Conservation (phyloP, 2,113 vertebrate genomes). For the Xerus inauris region DNA sequence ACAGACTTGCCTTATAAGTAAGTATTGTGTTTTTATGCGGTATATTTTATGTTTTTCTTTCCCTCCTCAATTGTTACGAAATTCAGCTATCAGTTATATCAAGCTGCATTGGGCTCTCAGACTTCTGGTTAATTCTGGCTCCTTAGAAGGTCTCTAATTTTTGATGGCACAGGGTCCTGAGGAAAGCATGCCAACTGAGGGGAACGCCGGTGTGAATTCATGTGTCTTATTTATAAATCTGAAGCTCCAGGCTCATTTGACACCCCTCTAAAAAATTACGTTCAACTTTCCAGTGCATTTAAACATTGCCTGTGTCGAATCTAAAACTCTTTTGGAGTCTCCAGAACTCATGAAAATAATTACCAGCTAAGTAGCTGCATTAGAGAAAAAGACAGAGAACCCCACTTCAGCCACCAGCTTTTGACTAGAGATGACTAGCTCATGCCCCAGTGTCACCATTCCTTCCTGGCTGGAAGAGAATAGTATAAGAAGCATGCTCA, state of each 20-base stretch:
- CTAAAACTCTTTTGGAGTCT: rapidly evolving
- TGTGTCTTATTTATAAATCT: constrained; percentile 45
- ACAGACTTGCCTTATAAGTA: constrained; percentile 86
- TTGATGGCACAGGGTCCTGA: not conserved
- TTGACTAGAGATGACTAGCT: not conserved
- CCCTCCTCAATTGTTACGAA: constrained; percentile 75
- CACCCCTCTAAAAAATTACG: rapidly evolving
- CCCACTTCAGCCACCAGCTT: not conserved
- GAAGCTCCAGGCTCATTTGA: constrained; percentile 72
- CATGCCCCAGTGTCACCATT: not conserved
- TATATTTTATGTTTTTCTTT: constrained; percentile 68
- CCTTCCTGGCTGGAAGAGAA: not conserved
- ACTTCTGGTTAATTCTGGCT: constrained; percentile 66
- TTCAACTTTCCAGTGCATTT: not conserved
- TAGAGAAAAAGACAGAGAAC: not conserved
- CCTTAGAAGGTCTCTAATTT: not conserved
- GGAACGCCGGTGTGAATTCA: constrained; percentile 56
- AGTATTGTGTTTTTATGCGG: constrained; percentile 71
- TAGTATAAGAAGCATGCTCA: too few relatives aligned
- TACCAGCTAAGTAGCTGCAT: not conserved
- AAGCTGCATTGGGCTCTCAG: constrained; percentile 64
- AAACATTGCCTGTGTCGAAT: constrained; percentile 81
- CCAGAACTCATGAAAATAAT: not conserved
- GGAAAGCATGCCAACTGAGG: constrained; percentile 61
- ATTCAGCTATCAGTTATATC: constrained; percentile 63